A percentile compares a stretch with the other conserved stretches of the same genome.
phyloP scores from a whole-genome alignment of 2,888 invertebrate genomes.

The Drosophila macrospina region DNA sequence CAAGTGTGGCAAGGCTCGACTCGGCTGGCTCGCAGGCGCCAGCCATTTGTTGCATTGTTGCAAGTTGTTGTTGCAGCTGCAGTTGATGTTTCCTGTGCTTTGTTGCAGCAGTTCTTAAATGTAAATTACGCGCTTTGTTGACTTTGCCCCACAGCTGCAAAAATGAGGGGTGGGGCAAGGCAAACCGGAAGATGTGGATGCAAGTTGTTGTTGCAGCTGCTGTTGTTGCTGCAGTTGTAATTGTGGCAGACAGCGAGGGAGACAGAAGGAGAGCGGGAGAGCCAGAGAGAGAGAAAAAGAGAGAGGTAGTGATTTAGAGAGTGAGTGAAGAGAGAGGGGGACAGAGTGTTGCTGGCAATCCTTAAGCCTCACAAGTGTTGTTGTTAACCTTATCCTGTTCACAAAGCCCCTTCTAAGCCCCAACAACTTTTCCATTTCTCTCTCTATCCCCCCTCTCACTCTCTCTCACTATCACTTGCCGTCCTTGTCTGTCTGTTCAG shows the following conservation, averaged over 20 bases:
- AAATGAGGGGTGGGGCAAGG: background rate
- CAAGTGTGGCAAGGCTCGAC: constrained; percentile 49
- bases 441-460: background rate
- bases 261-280: no score
- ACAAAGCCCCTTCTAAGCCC: constrained; percentile 5
- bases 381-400: constrained; percentile 24
- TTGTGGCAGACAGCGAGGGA: constrained; percentile 14
- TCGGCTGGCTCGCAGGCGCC: constrained; percentile 25
- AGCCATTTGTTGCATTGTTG: constrained; percentile 68
- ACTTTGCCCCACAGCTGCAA: constrained; percentile 60
- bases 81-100: constrained; percentile 69
- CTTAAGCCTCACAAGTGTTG: constrained; percentile 9
- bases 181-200: constrained; percentile 26
- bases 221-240: constrained; percentile 28
- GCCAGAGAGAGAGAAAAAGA: background rate
- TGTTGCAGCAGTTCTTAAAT: constrained; percentile 75
- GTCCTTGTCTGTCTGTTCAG: constrained; percentile 25
- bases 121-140: constrained; percentile 79
- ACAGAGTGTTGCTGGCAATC: constrained; percentile 28
- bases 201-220: constrained; percentile 9
- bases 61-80: constrained; percentile 27
- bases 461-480: background rate
- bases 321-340: background rate
- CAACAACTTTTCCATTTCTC: background rate
- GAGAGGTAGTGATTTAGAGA: no score